These are phyloP conservation scores for Isaurus tuberculatus DNA, from an alignment of 92 coral and sea anemone genomes.

Conservation along the genomic window DNA sequence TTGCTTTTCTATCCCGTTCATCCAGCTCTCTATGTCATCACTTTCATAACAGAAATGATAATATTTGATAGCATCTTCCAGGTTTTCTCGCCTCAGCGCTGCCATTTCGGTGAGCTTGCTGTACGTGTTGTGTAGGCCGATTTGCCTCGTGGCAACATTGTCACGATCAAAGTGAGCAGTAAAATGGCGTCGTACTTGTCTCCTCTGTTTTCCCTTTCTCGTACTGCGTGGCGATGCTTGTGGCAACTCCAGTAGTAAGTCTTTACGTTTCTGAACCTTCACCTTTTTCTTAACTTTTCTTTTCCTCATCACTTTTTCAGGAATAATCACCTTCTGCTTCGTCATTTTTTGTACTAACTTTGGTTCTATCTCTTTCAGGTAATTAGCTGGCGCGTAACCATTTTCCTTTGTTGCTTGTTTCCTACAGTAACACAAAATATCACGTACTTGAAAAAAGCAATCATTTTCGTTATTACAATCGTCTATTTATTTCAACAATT, in stretches of 20 bases:
- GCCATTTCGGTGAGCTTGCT: slow-evolving; percentile 87
- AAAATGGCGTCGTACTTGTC: slow-evolving; percentile 89
- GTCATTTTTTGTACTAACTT: slow-evolving; percentile 79
- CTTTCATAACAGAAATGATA: slow-evolving; percentile 91
- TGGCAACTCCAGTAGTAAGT: slow-evolving; percentile 46
- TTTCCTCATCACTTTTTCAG: slow-evolving; percentile 79
- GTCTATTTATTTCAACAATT: no score
- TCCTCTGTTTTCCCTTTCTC: slow-evolving; percentile 70
- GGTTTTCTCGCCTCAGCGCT: slow-evolving; percentile 77
- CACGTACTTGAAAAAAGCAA: background rate
- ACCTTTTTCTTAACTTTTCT: slow-evolving; percentile 90
- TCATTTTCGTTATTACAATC: no score
- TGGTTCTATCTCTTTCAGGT: slow-evolving; percentile 90
- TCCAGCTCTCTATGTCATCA: slow-evolving; percentile 94
- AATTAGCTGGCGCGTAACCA: slow-evolving; percentile 97
- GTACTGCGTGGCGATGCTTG: slow-evolving; percentile 52
- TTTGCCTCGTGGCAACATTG: slow-evolving; percentile 93
- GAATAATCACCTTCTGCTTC: slow-evolving; percentile 85
- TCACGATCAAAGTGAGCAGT: slow-evolving; percentile 99
- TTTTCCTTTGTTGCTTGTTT: slow-evolving; percentile 84
- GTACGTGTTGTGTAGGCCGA: slow-evolving; percentile 83
- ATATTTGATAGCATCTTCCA: slow-evolving; percentile 87
- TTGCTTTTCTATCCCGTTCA: slow-evolving; percentile 85
- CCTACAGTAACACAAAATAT: slow-evolving; percentile 44
- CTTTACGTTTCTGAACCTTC: slow-evolving; percentile 75